These are phyloP conservation scores for Pipistrellus pygmaeus DNA, from an alignment of 2,797 vertebrate species.

Conservation along the genomic window DNA sequence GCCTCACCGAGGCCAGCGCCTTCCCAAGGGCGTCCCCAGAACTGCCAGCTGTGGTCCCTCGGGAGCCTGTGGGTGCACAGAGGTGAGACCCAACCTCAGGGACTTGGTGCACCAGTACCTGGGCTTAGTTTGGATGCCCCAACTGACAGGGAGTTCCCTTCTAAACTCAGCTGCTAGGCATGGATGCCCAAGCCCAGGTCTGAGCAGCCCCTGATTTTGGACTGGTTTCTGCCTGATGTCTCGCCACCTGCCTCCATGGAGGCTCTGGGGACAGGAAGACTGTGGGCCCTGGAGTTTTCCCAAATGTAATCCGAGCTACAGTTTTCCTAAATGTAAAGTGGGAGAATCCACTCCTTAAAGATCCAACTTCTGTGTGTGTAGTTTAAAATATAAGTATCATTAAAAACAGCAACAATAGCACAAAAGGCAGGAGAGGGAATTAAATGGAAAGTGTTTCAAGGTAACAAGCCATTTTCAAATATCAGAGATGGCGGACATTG, in stretches of 20 bases:
- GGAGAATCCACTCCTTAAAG: background rate
- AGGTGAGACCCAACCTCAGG: background rate
- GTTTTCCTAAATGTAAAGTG: background rate
- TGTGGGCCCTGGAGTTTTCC: accelerated
- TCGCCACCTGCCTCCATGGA: too few species aligned
- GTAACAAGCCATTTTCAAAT: background rate
- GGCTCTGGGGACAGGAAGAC: background rate
- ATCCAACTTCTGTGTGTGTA: background rate
- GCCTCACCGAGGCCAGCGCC: constrained; percentile 97
- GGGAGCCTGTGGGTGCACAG: constrained; percentile 89
- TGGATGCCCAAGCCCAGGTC: background rate
- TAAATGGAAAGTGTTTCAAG: background rate
- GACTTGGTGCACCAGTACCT: accelerated
- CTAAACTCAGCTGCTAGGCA: accelerated
- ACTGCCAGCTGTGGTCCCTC: constrained; percentile 95
- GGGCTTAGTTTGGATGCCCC: background rate
- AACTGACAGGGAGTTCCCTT: background rate
- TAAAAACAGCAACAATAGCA: background rate
- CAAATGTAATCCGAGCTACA: background rate
- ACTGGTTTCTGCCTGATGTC: accelerated
- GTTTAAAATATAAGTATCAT: background rate
- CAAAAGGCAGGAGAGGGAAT: background rate
- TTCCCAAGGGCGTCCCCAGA: constrained; percentile 99
- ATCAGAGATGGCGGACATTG: background rate
- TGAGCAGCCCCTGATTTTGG: accelerated